Evolutionary conservation across 1,140 invertebrate genomes (phyloP).

Genomic region (Macrocentrus cingulum): DNA sequence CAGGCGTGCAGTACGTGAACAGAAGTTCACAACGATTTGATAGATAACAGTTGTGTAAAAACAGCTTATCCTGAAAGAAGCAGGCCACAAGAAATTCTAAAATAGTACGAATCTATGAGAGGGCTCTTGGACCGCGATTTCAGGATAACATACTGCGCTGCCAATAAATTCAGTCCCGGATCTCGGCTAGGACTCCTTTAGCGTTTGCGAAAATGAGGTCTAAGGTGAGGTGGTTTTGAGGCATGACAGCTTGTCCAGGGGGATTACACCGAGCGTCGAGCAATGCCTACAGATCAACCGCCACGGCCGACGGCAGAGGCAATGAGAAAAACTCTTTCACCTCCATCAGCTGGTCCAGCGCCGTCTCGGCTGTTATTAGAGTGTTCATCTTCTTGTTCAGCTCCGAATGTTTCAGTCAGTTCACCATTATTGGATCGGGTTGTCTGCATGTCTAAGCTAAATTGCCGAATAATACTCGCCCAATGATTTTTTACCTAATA

Average conservation of each 20-base stretch:
- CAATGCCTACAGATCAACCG: slow-evolving; percentile 41
- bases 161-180: slow-evolving; percentile 31
- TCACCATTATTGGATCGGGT: slow-evolving; percentile 36
- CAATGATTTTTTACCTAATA: slow-evolving; percentile 38
- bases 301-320: slow-evolving; percentile 41
- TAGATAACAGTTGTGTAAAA: slow-evolving; percentile 35
- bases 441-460: slow-evolving; percentile 38
- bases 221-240: slow-evolving; percentile 39
- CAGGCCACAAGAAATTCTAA: slow-evolving; percentile 42
- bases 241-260: slow-evolving; percentile 43
- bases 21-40: slow-evolving; percentile 29
- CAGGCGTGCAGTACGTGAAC: slow-evolving; percentile 25
- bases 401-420: slow-evolving; percentile 30
- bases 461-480: slow-evolving; percentile 37
- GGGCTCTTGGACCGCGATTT: slow-evolving; percentile 38
- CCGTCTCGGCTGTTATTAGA: slow-evolving; percentile 31
- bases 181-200: slow-evolving; percentile 40
- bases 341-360: slow-evolving; percentile 42
- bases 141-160: slow-evolving; percentile 39
- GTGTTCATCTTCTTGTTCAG: slow-evolving; percentile 38
- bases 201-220: slow-evolving; percentile 42
- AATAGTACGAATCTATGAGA: slow-evolving; percentile 42
- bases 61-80: slow-evolving; percentile 33
- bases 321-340: slow-evolving; percentile 34
- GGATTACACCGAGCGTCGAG: slow-evolving; percentile 35